Conservation (phyloP, 2,113 vertebrate genomes). For the Crotalus tigris region DNA sequence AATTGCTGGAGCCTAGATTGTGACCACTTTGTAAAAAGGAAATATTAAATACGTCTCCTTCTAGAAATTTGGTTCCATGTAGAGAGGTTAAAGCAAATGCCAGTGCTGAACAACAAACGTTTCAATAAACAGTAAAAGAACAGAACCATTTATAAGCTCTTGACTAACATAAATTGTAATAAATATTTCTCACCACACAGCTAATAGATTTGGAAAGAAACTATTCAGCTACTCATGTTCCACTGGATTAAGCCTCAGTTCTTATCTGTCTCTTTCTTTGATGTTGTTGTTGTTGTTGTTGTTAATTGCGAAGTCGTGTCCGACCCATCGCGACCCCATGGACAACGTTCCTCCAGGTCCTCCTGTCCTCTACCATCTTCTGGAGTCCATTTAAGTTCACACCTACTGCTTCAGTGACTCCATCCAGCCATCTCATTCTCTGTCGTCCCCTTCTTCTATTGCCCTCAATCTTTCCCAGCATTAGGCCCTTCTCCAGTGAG, state of each 20-base stretch:
- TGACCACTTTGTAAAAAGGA: background rate
- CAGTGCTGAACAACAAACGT: background rate
- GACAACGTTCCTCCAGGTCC: too few species aligned
- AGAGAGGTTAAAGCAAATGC: background rate
- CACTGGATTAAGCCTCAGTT: background rate
- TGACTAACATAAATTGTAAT: background rate
- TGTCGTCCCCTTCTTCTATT: too few species aligned
- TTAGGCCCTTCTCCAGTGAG: too few species aligned
- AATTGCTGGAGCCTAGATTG: background rate
- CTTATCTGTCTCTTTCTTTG: background rate
- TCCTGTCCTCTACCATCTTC: too few species aligned
- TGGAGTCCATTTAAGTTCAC: too few species aligned
- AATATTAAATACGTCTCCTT: background rate
- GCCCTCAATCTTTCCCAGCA: too few species aligned
- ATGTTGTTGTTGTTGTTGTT: background rate
- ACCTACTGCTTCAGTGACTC: too few species aligned
- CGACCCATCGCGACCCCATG: too few species aligned
- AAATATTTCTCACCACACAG: background rate
- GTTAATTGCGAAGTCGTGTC: too few species aligned
- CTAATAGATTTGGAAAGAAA: background rate
- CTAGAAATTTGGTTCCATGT: background rate
- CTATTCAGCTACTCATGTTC: background rate
- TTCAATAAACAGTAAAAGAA: background rate
- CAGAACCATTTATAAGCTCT: background rate
- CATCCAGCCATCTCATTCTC: too few species aligned